Conservation (phyloP, 1,140 invertebrate species). For the Drosophila ohnishii region DNA sequence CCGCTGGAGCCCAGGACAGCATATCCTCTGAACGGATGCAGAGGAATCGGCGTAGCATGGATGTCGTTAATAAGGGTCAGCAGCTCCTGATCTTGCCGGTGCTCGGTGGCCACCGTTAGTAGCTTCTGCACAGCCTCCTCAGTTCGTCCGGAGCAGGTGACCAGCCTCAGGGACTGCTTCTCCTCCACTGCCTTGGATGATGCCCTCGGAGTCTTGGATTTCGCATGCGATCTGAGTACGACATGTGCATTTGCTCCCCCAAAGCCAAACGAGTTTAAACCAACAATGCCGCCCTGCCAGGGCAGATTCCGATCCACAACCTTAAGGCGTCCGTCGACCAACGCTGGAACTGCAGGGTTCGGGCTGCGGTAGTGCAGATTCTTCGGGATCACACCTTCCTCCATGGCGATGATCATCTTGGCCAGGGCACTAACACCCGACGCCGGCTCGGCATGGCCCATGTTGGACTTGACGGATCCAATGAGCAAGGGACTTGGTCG, state of each 20-base stretch:
- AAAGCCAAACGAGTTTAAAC: slow-evolving; percentile 98
- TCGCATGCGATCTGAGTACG: slow-evolving; percentile 90
- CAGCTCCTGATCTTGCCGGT: slow-evolving; percentile 89
- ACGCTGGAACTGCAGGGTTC: slow-evolving; percentile 94
- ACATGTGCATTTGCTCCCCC: slow-evolving; percentile 98
- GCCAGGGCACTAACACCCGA: slow-evolving; percentile 95
- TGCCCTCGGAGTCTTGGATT: slow-evolving; percentile 85
- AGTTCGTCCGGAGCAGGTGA: slow-evolving; percentile 92
- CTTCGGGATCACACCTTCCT: slow-evolving; percentile 91
- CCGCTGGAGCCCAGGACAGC: slow-evolving; percentile 85
- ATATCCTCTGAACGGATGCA: slow-evolving; percentile 91
- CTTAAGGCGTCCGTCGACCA: slow-evolving; percentile 93
- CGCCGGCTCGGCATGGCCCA: slow-evolving; percentile 98
- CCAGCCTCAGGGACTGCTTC: slow-evolving; percentile 86
- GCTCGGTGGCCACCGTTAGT: slow-evolving; percentile 86
- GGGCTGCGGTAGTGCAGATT: slow-evolving; percentile 95
- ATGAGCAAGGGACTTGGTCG: slow-evolving; percentile 92
- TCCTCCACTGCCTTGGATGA: slow-evolving; percentile 68
- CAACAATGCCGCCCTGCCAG: slow-evolving; percentile 94
- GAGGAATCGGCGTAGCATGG: slow-evolving; percentile 87
- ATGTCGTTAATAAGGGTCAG: slow-evolving; percentile 90
- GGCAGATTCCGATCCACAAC: slow-evolving; percentile 91
- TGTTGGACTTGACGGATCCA: slow-evolving; percentile 98
- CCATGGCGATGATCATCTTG: slow-evolving; percentile 95
- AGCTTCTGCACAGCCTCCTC: slow-evolving; percentile 89